A percentile compares a stretch with the other conserved stretches of the same genome.
Conservation (phyloP, 2,888 invertebrate genomes). For the Heteromurus nitidus region DNA sequence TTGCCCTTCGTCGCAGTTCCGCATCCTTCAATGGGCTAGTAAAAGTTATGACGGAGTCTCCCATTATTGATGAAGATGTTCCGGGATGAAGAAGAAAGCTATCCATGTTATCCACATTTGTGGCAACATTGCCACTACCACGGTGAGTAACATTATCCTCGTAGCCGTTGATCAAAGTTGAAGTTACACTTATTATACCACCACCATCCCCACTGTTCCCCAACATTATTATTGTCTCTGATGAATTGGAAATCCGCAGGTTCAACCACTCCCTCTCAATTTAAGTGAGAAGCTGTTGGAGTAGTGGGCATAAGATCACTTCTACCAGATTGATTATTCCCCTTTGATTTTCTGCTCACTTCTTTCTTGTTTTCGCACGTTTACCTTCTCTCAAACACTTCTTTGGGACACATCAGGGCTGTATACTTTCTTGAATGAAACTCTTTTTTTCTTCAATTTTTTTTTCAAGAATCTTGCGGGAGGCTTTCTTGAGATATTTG, state of each 20-base stretch:
- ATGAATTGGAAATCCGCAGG: neutral
- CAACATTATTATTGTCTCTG: neutral
- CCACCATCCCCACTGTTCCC: neutral
- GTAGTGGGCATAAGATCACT: neutral
- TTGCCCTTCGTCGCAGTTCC: constrained; percentile 36
- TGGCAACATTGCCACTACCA: too few species aligned
- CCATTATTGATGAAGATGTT: constrained; percentile 9
- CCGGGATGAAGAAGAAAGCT: constrained; percentile 10
- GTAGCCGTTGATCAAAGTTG: too few species aligned
- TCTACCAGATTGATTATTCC: neutral
- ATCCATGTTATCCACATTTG: constrained; percentile 1
- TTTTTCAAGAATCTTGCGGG: too few species aligned
- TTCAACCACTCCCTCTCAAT: neutral
- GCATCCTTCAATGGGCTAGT: constrained; percentile 27
- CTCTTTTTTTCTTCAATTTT: neutral
- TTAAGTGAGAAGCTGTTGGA: neutral
- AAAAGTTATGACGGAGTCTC: constrained; percentile 30
- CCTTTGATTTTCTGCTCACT: too few species aligned
- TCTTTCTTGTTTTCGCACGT: too few species aligned
- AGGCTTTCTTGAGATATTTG: too few species aligned
- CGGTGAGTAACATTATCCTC: too few species aligned
- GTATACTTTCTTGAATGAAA: too few species aligned
- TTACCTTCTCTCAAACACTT: too few species aligned
- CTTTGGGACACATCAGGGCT: too few species aligned
- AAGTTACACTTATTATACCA: too few species aligned